A percentile compares a stretch with the other conserved stretches of the same genome.
Conservation (phyloP, 1,140 invertebrate genomes). For the Drosophila ogumai region DNA sequence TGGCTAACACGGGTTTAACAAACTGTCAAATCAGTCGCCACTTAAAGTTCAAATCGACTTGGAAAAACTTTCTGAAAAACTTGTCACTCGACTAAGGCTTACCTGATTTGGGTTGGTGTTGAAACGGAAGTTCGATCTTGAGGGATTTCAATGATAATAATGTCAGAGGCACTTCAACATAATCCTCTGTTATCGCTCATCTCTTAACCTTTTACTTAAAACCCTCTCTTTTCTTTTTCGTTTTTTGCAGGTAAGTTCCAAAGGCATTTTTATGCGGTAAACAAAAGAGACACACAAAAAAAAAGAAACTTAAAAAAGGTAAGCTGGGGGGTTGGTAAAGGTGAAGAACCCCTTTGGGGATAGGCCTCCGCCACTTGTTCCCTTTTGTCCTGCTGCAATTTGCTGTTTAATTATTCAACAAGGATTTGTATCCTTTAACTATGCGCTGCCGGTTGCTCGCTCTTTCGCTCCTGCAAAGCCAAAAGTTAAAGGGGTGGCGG, state of each 20-base stretch:
- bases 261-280: conserved; percentile 44
- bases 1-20: conserved; percentile 11
- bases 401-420: conserved; percentile 70
- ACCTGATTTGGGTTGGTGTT: conserved; percentile 31
- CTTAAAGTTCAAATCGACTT: conserved; percentile 16
- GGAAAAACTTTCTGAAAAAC: conserved; percentile 24
- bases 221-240: conserved; percentile 27
- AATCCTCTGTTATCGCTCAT: conserved; percentile 36
- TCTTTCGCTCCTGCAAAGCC: conserved; percentile 21
- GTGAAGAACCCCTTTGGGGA: conserved; percentile 36
- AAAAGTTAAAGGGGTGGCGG: conserved; percentile 26
- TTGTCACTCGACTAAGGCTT: conserved; percentile 14
- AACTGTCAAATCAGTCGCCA: conserved; percentile 1
- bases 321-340: conserved; percentile 30
- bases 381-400: conserved; percentile 66
- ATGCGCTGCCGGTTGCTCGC: conserved; percentile 23
- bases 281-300: conserved; percentile 14
- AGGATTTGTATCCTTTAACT: conserved; percentile 58
- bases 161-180: conserved; percentile 21
- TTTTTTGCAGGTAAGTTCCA: conserved; percentile 56
- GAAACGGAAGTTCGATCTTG: conserved; percentile 12
- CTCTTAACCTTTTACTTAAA: conserved; percentile 37
- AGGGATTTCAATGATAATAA: conserved; percentile 30
- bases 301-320: conserved; percentile 34
- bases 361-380: conserved; percentile 29